Conservation (phyloP, 2,113 vertebrate genomes). For the Corvus hawaiiensis region DNA sequence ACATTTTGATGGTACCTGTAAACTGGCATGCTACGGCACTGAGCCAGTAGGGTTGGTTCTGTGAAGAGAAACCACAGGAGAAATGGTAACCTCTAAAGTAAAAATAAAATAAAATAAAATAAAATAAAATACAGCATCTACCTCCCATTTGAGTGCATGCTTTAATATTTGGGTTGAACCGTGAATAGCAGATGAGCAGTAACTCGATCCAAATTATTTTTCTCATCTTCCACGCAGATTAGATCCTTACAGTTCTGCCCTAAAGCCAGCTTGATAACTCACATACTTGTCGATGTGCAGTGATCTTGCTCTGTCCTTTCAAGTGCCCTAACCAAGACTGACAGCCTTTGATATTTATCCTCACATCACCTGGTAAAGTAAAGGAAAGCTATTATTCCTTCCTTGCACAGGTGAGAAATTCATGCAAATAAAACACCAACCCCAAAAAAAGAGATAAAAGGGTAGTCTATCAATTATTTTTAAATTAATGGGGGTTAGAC, state of each 20-base stretch:
- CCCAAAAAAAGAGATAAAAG: neutral
- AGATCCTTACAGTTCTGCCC: neutral
- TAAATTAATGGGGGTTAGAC: neutral
- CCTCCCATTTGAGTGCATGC: neutral
- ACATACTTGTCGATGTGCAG: neutral
- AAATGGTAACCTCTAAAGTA: neutral
- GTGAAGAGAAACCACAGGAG: neutral
- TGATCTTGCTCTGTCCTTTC: neutral
- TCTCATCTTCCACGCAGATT: neutral
- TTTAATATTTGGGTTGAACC: neutral
- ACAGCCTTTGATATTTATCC: neutral
- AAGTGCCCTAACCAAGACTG: neutral
- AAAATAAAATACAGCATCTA: neutral
- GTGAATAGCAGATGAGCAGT: neutral
- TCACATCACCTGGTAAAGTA: neutral
- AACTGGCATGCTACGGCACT: neutral
- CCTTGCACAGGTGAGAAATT: neutral
- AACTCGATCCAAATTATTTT: neutral
- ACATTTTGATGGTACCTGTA: neutral
- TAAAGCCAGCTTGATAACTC: neutral
- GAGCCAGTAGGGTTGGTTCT: neutral
- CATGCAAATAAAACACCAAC: neutral
- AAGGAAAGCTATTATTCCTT: neutral
- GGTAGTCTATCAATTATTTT: neutral
- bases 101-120: neutral